Percentiles rank a stretch among this genome's conserved stretches.
Evolutionary conservation across 1,140 invertebrate species (phyloP).

Genomic region (Philopotamus ludificatus): DNA sequence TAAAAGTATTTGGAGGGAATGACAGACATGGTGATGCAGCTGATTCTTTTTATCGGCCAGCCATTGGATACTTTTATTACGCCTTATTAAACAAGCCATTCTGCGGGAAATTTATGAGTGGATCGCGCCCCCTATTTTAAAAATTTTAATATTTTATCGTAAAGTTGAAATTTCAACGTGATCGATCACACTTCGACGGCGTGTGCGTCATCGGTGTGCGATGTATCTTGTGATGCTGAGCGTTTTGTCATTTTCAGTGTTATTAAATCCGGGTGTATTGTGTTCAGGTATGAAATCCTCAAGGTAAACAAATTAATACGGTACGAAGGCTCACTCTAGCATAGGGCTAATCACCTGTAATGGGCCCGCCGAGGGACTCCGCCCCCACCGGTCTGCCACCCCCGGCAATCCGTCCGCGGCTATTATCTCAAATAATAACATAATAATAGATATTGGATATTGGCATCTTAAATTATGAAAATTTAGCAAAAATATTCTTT

Average conservation of each 20-base stretch:
- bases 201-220: too few relatives aligned
- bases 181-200: too few relatives aligned
- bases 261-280: not conserved
- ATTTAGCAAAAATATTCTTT: slow-evolving; percentile 4
- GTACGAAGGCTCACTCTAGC: slow-evolving; percentile 30
- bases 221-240: too few relatives aligned
- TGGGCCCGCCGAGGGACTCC: slow-evolving; percentile 35
- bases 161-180: not conserved
- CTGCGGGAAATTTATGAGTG: not conserved
- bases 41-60: slow-evolving; percentile 16
- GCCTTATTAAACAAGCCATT: slow-evolving; percentile 16
- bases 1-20: slow-evolving; percentile 32
- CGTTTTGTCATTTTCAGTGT: not conserved
- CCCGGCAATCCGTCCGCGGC: slow-evolving; percentile 8
- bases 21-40: slow-evolving; percentile 28
- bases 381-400: not conserved
- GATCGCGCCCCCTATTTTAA: not conserved
- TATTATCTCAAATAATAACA: slow-evolving; percentile 20
- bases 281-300: slow-evolving; percentile 17
- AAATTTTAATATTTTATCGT: not conserved
- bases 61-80: slow-evolving; percentile 24
- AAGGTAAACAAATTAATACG: slow-evolving; percentile 30
- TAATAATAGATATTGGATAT: slow-evolving; percentile 13
- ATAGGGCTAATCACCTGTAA: slow-evolving; percentile 41
- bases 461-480: not conserved